These are phyloP conservation scores for Drosophila tristis DNA, from an alignment of 1,140 invertebrate species.

Conservation along the genomic window DNA sequence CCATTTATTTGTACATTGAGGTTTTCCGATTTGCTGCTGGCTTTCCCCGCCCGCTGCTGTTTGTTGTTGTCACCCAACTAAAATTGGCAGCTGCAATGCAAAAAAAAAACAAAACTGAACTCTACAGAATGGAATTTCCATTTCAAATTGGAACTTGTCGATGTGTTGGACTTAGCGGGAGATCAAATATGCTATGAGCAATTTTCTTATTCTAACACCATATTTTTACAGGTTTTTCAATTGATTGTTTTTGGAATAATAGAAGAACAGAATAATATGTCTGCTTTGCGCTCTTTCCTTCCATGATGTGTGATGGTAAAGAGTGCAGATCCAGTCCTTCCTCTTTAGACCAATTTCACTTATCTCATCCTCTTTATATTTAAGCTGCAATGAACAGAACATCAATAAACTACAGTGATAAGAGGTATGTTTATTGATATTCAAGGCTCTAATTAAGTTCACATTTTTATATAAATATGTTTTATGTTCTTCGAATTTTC, in stretches of 20 bases:
- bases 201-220: neutral
- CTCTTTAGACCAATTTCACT: neutral
- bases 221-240: neutral
- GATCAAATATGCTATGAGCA: neutral
- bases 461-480: neutral
- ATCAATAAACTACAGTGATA: too few species aligned
- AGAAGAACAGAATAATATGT: too few species aligned
- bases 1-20: constrained; percentile 67
- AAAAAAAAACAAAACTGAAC: constrained; percentile 1
- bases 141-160: constrained; percentile 25
- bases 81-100: constrained; percentile 26
- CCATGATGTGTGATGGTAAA: too few species aligned
- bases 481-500: neutral
- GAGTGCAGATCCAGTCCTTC: neutral
- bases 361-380: neutral
- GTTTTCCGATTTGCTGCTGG: constrained; percentile 59
- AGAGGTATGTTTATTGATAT: too few species aligned
- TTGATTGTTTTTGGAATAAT: too few species aligned
- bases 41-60: constrained; percentile 33
- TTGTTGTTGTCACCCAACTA: constrained; percentile 35
- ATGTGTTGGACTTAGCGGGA: neutral
- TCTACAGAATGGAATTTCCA: constrained; percentile 26
- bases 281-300: neutral
- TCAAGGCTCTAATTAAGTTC: too few species aligned
- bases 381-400: neutral